Base-by-base conservation (phyloP, 37 sponge, comb jelly and placozoan genomes). In the Amphimedon queenslandica region DNA sequence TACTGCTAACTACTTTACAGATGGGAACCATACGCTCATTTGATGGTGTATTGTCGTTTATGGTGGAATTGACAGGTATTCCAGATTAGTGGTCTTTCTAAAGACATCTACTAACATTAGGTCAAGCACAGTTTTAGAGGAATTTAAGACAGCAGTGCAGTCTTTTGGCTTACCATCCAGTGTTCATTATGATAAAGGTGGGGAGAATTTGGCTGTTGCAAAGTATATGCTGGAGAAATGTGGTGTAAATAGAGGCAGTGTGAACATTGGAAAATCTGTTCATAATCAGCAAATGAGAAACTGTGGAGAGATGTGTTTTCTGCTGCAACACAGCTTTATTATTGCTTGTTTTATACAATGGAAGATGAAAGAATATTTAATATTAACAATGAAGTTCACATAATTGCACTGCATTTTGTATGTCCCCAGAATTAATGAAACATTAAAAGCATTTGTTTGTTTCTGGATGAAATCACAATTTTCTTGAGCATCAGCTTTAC, bases 251-350 rank as follows among this genome's bases (percentile, higher is more conserved):
- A 74, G 73, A 47, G 69, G 58, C 13, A 42, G 55, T 2, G 42
- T 69, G 37, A 83, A 71, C 28, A 70, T 67, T 25, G 77, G 83
- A 23, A 58, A 61, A 30, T 76, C 77, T 58, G 84, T 83, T 29
- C 79, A 84, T 69, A 84, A 84, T 43, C 71, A 69, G n/a, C 37
- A 79, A 2, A 78, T 83, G 84, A 83, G 61, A 42, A 78, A 24
- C 41, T 83, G 32, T 83, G 84, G 78, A 42, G 77, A 29, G 84
- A 83, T 43, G 37, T 83, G 1, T 73, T 47, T 43, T 3, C 31
- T 1, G 69, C 66, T 38, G 41, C 53, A 2, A 63, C 69, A 3
- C 23, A 21, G 21, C 38, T 69, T 38, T 82, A 63, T 70, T 35
- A 66, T 31, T 40, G 68, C 25, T 21, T 82, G 13, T 82, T 82